Conservation (phyloP, 2,113 vertebrate genomes). For the Lepus timidus region DNA sequence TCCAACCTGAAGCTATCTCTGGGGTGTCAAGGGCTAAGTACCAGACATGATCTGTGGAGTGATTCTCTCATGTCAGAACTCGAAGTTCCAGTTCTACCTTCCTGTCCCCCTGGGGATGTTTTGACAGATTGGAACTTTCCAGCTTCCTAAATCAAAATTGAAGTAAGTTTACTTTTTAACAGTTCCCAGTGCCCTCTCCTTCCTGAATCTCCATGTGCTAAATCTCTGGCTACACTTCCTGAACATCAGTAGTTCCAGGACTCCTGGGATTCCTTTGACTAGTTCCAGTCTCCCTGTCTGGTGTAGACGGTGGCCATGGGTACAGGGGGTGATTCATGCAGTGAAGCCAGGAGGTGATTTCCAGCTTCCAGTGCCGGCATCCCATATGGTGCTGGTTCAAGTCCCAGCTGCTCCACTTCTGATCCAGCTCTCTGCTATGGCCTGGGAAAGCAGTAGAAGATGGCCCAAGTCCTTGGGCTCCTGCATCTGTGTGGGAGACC, state of each 20-base stretch:
- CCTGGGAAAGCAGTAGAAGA: no score
- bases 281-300: background rate
- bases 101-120: background rate
- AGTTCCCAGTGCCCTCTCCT: background rate
- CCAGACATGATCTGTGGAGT: background rate
- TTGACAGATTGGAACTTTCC: background rate
- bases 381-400: no score
- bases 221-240: background rate
- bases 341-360: background rate
- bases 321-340: background rate
- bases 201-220: background rate
- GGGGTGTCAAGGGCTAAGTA: background rate
- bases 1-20: background rate
- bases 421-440: no score
- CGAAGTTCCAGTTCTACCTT: slow-evolving; percentile 12
- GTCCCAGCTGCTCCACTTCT: no score
- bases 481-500: no score
- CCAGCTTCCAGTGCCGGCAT: background rate
- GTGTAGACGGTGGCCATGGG: background rate
- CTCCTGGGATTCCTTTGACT: background rate
- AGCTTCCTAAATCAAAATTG: slow-evolving; percentile 29
- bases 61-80: background rate
- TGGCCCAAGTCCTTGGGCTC: no score
- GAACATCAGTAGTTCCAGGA: background rate
- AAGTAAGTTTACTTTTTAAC: background rate